Evolutionary conservation across 2,113 vertebrate species (phyloP).

Genomic region (Rhabdornis inornatus): DNA sequence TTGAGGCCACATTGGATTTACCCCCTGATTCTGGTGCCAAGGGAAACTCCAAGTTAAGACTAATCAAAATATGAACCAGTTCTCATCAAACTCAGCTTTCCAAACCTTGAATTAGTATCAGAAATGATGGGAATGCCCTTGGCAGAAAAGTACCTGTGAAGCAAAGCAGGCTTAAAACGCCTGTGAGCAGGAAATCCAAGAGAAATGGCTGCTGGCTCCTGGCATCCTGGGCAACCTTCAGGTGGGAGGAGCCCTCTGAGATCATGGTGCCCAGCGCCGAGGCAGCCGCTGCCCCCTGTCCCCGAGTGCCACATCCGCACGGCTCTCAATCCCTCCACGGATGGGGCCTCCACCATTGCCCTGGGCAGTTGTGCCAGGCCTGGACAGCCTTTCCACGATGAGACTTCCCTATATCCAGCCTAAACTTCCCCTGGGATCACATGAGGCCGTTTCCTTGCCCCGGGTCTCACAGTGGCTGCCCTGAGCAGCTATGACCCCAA

Average conservation of each 20-base stretch:
- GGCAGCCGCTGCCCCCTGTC: no score
- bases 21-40: not conserved
- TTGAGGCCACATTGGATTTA: not conserved
- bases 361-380: no score
- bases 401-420: no score
- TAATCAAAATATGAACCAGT: not conserved
- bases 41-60: not conserved
- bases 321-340: no score
- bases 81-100: not conserved
- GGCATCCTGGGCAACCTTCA: no score
- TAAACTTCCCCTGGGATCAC: no score
- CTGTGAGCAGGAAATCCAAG: not conserved
- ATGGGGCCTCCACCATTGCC: no score
- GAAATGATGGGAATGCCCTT: not conserved
- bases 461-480: constrained; percentile 82
- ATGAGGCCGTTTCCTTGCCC: not conserved
- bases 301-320: no score
- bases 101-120: not conserved
- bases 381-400: no score
- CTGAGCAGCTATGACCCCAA: constrained; percentile 92
- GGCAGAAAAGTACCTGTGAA: not conserved
- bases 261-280: no score
- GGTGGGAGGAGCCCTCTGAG: no score
- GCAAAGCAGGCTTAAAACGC: not conserved
- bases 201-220: no score